A percentile compares a stretch with the other conserved stretches of the same genome.
These are phyloP conservation scores for Drosophila ochracea DNA, from an alignment of 2,888 invertebrate species.

Conservation along the genomic window DNA sequence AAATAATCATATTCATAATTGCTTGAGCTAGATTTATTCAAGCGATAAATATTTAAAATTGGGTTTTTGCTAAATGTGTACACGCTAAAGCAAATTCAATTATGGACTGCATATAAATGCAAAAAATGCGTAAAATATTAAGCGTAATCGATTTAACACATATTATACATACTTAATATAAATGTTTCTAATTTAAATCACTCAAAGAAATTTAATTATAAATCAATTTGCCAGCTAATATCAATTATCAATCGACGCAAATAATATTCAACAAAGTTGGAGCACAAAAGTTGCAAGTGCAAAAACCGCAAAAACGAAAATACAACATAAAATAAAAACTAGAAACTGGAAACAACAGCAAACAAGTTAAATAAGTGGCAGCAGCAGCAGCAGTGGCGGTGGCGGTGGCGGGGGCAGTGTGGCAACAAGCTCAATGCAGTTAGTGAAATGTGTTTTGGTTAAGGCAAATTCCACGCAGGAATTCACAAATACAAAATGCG, in stretches of 20 bases:
- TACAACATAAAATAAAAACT: conserved; percentile 3
- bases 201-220: conserved; percentile 1
- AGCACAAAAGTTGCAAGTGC: conserved; percentile 4
- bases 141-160: conserved; percentile 6
- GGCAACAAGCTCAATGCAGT: conserved; percentile 68
- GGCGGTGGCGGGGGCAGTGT: conserved; percentile 6
- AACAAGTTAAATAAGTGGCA: conserved; percentile 19
- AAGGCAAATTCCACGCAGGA: conserved; percentile 70
- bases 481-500: conserved; percentile 72
- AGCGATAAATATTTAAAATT: conserved; percentile 1
- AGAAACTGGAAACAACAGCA: not conserved
- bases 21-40: conserved; percentile 1
- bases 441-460: conserved; percentile 73
- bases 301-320: conserved; percentile 15
- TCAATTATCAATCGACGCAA: conserved; percentile 26
- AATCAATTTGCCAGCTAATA: conserved; percentile 14
- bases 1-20: not conserved
- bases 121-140: conserved; percentile 5
- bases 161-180: not conserved
- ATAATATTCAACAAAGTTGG: conserved; percentile 6
- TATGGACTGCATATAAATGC: conserved; percentile 3
- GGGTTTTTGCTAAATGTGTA: not conserved
- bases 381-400: not conserved
- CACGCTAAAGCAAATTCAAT: conserved; percentile 7
- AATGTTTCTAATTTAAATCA: not conserved